Evolutionary conservation across 1,140 invertebrate genomes (phyloP), one percentile per base, ranked within the genome.

Genomic region (Epicauta chinensis): DNA sequence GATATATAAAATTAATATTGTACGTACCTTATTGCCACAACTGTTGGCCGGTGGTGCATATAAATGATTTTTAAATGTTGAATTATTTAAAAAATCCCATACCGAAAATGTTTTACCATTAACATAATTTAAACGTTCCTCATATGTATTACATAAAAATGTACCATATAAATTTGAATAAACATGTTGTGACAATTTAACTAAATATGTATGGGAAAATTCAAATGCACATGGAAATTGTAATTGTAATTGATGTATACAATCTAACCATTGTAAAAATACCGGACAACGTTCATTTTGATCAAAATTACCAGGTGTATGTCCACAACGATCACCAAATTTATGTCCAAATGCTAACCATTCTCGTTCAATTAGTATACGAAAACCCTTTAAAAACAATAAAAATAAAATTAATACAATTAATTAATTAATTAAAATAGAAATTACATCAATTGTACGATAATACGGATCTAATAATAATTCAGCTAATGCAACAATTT

Each of bases 281-380:
- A 98, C 91, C 11, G 97, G 97, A 69, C 91, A 94, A 46, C 87
- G 76, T 73, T 98, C 94, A 72, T 94, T 96, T 0, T 80, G 74
- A 66, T 97, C 93, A 53, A 93, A 90, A 2, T 78, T 79, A 14
- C 84, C 82, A 12, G 87, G 81, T 11, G 84, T 83, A 63, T 91
- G 87, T 4, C 93, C 93, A 71, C 92, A 95, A 17, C 95, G 82
- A 70, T 97, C 93, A 5, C 87, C 91, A 74, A 97, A 97, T 75
- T 97, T 97, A 73, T 98, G 95, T 0, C 95, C 95, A 75, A 94
- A 98, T 63, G 92, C 89, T 9, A 97, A 70, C 95, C 95, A 98
- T 71, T 97, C 94, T 60, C 91, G 81, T 71, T 97, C 91, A 31
- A 95, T 86, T 31, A 97, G 74, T 36, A 91, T 79, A 70, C 90